Base-by-base conservation (phyloP, 2,888 invertebrate genomes). In the Colostygia pectinataria region DNA sequence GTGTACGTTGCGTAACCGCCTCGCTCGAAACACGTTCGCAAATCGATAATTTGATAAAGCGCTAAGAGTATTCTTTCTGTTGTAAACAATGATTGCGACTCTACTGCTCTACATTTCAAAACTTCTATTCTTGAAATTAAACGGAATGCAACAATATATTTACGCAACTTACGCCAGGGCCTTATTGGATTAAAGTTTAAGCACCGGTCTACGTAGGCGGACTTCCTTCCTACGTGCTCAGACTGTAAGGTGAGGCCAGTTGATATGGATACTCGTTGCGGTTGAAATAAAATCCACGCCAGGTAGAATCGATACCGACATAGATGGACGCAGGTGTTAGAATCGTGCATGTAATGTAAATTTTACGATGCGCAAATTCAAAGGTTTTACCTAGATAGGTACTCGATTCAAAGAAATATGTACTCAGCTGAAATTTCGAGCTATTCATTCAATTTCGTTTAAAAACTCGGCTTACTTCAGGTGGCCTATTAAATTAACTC, bases 221-320 rank as follows among this genome's bases (percentile, higher is more conserved):
- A 53, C 51, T 55, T 59, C 59, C 57, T 57, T 57, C 53, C 59
- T 53, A 52, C 52, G 52, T 52, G 52, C 28, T 33, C 28, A 15
- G 52, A 34, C 33, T 52, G 33, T 39, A 29, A 29, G 34, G 15
- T 34, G 10, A 29, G 34, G 15, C 34, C n/a, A 41, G 12, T 28
- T 41, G 45, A 43, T 23, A 40, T 36, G 25, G 34, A 37, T 27
- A 40, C 49, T 9, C 32, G 14, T 20, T 40, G 50, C 10, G 50
- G 40, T 44, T 50, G 36, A 31, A 44, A 44, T 40, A 24, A 23
- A 50, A 39, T 31, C 31, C 24, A 24, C 15, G 3, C 28, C 18
- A 39, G 38, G 24, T 25, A 4, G 20, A 39, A 45, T 45, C 45
- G 7, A 45, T 41, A 41, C 37, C 23, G 2, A 38, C 36, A 18